phyloP scores from a whole-genome alignment of 1,140 invertebrate genomes.

The Thaumetopoea pityocampa region DNA sequence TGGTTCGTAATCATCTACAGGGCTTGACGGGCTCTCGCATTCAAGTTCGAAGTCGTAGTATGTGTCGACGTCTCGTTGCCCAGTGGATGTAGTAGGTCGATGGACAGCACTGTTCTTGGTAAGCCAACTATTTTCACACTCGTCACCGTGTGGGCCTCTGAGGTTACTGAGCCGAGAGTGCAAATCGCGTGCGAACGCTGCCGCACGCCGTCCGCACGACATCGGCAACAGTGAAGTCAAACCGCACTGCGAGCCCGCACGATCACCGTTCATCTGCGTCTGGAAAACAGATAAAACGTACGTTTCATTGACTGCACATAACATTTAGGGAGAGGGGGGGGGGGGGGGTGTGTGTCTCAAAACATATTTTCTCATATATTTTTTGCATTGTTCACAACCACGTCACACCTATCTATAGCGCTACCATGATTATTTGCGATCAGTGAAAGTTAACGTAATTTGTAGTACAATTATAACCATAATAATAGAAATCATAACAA shows the following conservation, averaged over 20 bases:
- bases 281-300: constrained; percentile 37
- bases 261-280: constrained; percentile 74
- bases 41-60: constrained; percentile 78
- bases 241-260: constrained; percentile 65
- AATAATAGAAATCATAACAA: no score
- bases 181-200: constrained; percentile 85
- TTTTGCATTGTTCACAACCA: no score
- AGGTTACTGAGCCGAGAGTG: constrained; percentile 84
- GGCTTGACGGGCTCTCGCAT: constrained; percentile 80
- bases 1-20: constrained; percentile 78
- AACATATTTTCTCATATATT: no score
- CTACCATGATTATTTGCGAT: no score
- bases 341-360: no score
- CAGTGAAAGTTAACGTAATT: no score
- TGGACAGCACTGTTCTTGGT: constrained; percentile 41
- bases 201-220: constrained; percentile 86
- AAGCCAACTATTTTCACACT: constrained; percentile 71
- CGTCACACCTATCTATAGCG: no score
- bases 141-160: constrained; percentile 69
- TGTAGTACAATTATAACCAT: no score
- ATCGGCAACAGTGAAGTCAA: constrained; percentile 76
- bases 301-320: constrained; percentile 2
- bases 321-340: no score
- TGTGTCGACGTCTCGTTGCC: constrained; percentile 71
- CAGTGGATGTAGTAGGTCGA: constrained; percentile 59